Percentiles rank a stretch among this genome's conserved stretches.
Evolutionary conservation across 2,113 vertebrate species (phyloP).

Genomic region (Gnathonemus echidnorhynchus): DNA sequence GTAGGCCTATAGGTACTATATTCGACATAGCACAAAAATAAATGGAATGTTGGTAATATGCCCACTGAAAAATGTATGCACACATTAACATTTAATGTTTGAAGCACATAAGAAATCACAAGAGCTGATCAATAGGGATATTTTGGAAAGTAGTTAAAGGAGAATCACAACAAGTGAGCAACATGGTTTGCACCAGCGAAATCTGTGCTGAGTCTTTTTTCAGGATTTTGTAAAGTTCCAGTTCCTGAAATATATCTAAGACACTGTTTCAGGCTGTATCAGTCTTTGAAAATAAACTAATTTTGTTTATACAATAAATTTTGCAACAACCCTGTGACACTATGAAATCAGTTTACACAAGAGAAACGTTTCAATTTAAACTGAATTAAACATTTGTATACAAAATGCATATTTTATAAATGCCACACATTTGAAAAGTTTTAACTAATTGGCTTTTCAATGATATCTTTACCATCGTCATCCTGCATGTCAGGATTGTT

Average conservation of each 20-base stretch:
- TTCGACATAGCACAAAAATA: neutral
- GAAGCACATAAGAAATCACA: neutral
- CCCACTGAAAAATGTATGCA: neutral
- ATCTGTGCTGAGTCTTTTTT: neutral
- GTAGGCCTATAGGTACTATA: neutral
- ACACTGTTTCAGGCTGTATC: neutral
- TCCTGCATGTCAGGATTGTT: neutral
- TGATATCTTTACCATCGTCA: neutral
- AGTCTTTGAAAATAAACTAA: neutral
- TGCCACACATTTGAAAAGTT: slow-evolving; percentile 3
- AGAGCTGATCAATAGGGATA: neutral
- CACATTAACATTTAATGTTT: neutral
- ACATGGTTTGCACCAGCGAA: neutral
- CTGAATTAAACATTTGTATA: neutral
- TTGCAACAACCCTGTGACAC: neutral
- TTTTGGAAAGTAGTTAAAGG: neutral
- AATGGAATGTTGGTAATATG: neutral
- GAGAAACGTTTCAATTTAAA: neutral
- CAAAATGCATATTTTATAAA: slow-evolving; percentile 2
- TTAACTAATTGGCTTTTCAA: neutral
- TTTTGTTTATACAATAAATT: neutral
- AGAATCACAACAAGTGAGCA: neutral
- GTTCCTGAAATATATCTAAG: neutral
- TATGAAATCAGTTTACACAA: neutral
- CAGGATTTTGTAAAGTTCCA: neutral